Base-by-base conservation (phyloP, 2,113 vertebrate species). In the Dromiciops gliroides region DNA sequence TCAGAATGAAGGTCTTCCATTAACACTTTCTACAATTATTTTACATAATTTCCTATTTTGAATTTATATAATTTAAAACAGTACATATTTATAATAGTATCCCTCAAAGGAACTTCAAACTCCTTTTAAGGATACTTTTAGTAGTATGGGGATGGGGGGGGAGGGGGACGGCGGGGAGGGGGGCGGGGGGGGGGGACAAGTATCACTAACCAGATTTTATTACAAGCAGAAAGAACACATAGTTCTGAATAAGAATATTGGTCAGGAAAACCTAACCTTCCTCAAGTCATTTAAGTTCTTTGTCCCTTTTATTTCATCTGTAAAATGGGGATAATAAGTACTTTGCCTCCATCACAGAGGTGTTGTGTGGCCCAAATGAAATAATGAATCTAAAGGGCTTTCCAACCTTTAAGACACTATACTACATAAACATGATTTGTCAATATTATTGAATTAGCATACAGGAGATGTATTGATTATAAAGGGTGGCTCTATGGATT, bases 1-100 rank as follows among this genome's bases (percentile, higher is more conserved):
- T 91, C 24, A 91, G 89, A 95, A 92, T 22, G 0, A 90, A 94
- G 50, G 60, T 31, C 90, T 37, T 92, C 49, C 7, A 90, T 94
- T 91, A 56, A 96, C n/a, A 50, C 3, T 91, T 95, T 97, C 93
- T 90, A 97, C 50, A 95, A 67, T 23, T 92, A 48, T 28, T 95
- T 88, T 93, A 94, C 28, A 51, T 51, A 90, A 96, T 53, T 91
- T 26, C 28, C 37, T 31, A 47, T 93, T 89, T 93, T 48, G 37
- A 93, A 88, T 94, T 60, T 48, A 44, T 44, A 48, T 48, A 28
- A 75, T 11, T 28, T 28, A 89, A 90, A 94, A 52, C 47, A 91
- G 3, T 51, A 1, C 8, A 48, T 94, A 88, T 91, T 91, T 94
- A 92, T 90, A 94, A 47, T 0, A 50, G 2, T 31, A 67, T 50